Evolutionary conservation across 2,888 invertebrate species (phyloP), one percentile per base, ranked within the genome.

Genomic region (Platycheirus rosarum): DNA sequence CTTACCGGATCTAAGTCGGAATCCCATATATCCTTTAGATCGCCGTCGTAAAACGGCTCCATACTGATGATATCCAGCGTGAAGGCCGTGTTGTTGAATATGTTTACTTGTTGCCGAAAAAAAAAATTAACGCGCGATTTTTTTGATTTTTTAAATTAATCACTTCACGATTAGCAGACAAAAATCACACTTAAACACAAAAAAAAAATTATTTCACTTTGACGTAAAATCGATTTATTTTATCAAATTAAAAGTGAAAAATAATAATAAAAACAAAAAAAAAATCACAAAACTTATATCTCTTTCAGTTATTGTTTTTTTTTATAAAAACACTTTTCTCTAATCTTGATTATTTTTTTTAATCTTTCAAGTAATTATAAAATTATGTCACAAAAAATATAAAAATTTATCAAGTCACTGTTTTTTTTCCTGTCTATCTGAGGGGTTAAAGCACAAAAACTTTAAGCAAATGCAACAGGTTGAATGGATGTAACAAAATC

Each of bases 1-100:
- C 95, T 95, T 91, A 95, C 95, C 94, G 95, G 94, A 92, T 95
- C 95, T 89, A 95, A 92, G 92, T 95, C 95, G 87, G 95, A 93
- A 90, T 95, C 95, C 95, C 95, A 95, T 88, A 95, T 92, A 91
- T 95, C 95, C 92, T 94, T 94, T 88, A 95, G 92, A 91, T 94
- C 94, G 86, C 94, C 94, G 91, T 95, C 95, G 91, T 94, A 95
- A 91, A 94, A 95, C 87, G 92, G 92, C 91, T 94, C 94, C 94
- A 94, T 94, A 88, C 91, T 91, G 77, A 82, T 82, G 55, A 82
- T 82, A 82, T 82, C 82, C 82, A 82, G 82, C 40, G 71, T 82
- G 82, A 82, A 68, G 82, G 82, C 77, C 71, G 77, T 82, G 11
- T 42, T 66, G 32, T 71, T 40, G 23, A 32, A 60, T 46, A 35